Base-by-base conservation (phyloP, 2,113 vertebrate genomes). In the Seriola aureovittata region DNA sequence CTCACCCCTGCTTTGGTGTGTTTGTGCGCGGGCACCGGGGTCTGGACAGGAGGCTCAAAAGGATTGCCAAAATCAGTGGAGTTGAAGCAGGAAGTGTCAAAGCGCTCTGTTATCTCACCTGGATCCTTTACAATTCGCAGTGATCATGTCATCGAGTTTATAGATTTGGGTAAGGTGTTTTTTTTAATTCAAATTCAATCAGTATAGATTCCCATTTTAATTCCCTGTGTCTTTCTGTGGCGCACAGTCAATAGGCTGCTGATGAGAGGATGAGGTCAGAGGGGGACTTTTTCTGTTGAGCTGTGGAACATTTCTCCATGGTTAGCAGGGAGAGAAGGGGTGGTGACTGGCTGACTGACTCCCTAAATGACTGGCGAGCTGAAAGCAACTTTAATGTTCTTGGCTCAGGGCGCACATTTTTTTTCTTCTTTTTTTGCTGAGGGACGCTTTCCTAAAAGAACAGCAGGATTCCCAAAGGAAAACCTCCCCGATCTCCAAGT, bases 121-220 rank as follows among this genome's bases (percentile, higher is more conserved):
- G 93, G 91, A 93, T 89, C 74, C 64, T 70, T 85, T 71, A 81
- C 74, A 88, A 60, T 75, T 71, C 46, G 71, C 58, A 32, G 75
- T 70, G 79, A 93, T 76, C 78, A 94, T 93, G 92, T 14, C 82
- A 60, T 85, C 90, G 74, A 80, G 82, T 85, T 82, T 85, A 84
- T 93, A 92, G 82, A 93, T 91, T 78, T 83, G 59, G 92, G 95
- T 96, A 94, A 95, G 94, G 14, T 75, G 25, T 52, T 76, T 62
- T 40, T 40, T 54, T 81, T 48, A 21, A 40, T 79, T 75, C 60
- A 23, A 19, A 80, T 88, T 81, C n/a, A 72, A 67, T 82, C 64
- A 65, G 16, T 75, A 36, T 71, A 58, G 13, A 82, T 84, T 59
- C 16, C 19, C 44, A 3, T 77, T 88, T 82, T 12, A 62, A 60